Conservation (phyloP, 1,140 invertebrate genomes). For the Nilaparvata lugens region DNA sequence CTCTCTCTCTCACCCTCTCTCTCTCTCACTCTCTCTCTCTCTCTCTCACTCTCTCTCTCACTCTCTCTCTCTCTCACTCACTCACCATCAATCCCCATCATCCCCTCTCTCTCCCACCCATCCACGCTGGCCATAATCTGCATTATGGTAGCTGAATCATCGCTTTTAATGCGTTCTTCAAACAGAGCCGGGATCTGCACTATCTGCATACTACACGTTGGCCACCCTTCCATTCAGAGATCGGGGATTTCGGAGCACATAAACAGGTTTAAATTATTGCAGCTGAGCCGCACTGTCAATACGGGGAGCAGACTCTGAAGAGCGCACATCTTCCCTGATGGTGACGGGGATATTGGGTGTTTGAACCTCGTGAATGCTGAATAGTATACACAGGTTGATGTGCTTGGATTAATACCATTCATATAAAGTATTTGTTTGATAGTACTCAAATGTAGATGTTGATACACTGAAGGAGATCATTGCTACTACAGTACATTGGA, state of each 20-base stretch:
- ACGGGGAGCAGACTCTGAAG: too few species aligned
- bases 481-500: too few species aligned
- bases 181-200: not conserved
- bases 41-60: conserved; percentile 1
- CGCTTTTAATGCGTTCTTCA: conserved; percentile 2
- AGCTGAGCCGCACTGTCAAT: not conserved
- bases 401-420: too few species aligned
- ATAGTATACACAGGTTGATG: too few species aligned
- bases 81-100: not conserved
- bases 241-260: not conserved
- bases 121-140: not conserved
- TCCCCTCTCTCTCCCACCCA: not conserved
- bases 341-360: too few species aligned
- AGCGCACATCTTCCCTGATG: too few species aligned
- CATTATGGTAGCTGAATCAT: conserved; percentile 6
- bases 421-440: too few species aligned
- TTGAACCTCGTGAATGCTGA: too few species aligned
- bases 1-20: conserved; percentile 4
- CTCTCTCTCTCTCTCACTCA: conserved; percentile 1
- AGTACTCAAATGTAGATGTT: too few species aligned
- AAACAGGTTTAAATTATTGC: conserved; percentile 1
- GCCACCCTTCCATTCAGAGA: not conserved
- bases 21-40: conserved; percentile 6
- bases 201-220: not conserved
- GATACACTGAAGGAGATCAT: too few species aligned